phyloP scores from a whole-genome alignment of 2,888 invertebrate genomes.

The Drosophila ustulata region DNA sequence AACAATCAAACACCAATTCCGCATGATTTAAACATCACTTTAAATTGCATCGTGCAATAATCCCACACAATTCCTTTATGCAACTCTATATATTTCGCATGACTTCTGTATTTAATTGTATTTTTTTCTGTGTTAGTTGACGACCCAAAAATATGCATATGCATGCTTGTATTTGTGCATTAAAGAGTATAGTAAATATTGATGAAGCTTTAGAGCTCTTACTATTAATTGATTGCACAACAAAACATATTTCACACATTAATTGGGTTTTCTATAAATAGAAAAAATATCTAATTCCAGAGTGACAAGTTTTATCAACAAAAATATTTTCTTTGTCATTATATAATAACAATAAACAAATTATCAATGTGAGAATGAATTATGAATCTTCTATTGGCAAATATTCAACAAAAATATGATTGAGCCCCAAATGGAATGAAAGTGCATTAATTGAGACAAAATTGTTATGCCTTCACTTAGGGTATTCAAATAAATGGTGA shows the following conservation, averaged over 20 bases:
- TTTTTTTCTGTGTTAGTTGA: conserved; percentile 6
- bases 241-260: neutral
- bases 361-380: too few relatives aligned
- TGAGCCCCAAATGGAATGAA: too few relatives aligned
- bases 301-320: conserved; percentile 5
- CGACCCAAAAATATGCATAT: neutral
- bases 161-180: conserved; percentile 30
- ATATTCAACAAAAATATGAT: too few relatives aligned
- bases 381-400: too few relatives aligned
- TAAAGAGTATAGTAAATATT: conserved; percentile 4
- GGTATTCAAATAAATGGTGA: neutral
- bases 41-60: conserved; percentile 29
- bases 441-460: neutral
- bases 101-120: conserved; percentile 18
- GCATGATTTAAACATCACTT: conserved; percentile 34
- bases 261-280: neutral
- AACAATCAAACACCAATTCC: conserved; percentile 14
- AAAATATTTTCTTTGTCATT: too few relatives aligned
- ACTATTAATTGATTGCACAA: neutral
- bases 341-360: too few relatives aligned
- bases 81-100: conserved; percentile 18
- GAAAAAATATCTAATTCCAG: neutral
- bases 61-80: conserved; percentile 3
- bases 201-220: neutral
- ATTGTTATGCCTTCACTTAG: neutral